Evolutionary conservation across 2,113 vertebrate species (phyloP).

Genomic region (Stictonetta naevosa): DNA sequence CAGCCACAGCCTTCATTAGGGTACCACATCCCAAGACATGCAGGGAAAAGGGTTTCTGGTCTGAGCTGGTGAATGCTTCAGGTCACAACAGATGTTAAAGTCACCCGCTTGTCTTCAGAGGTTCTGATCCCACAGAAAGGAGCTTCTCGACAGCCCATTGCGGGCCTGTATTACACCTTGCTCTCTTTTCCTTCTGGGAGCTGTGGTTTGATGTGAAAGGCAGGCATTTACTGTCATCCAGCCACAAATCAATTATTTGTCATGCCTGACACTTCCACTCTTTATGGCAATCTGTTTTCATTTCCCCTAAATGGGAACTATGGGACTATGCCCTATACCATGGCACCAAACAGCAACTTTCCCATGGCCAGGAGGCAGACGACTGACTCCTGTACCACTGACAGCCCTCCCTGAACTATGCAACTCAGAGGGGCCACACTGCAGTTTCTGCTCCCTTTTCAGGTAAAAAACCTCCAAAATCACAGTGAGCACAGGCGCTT

Average conservation of each 20-base stretch:
- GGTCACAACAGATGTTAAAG: neutral
- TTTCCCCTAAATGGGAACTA: neutral
- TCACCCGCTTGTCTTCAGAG: neutral
- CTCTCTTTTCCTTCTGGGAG: neutral
- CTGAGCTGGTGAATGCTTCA: neutral
- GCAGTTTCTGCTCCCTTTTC: neutral
- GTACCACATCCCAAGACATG: neutral
- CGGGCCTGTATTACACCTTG: rapidly evolving
- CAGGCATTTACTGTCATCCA: neutral
- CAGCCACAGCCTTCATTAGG: rapidly evolving
- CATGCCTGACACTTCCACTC: neutral
- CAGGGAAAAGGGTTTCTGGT: neutral
- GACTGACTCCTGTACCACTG: neutral
- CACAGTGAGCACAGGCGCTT: neutral
- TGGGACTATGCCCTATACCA: neutral
- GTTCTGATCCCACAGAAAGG: neutral
- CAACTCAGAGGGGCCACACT: neutral
- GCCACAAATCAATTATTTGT: neutral
- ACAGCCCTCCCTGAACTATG: neutral
- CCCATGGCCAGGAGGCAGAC: rapidly evolving
- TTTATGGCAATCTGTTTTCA: neutral
- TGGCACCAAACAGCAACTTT: neutral
- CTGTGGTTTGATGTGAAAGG: neutral
- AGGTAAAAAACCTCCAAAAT: neutral
- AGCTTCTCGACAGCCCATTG: neutral